phyloP scores from a whole-genome alignment of 92 coral and sea anemone species.

The Epizoanthus ramosus region DNA sequence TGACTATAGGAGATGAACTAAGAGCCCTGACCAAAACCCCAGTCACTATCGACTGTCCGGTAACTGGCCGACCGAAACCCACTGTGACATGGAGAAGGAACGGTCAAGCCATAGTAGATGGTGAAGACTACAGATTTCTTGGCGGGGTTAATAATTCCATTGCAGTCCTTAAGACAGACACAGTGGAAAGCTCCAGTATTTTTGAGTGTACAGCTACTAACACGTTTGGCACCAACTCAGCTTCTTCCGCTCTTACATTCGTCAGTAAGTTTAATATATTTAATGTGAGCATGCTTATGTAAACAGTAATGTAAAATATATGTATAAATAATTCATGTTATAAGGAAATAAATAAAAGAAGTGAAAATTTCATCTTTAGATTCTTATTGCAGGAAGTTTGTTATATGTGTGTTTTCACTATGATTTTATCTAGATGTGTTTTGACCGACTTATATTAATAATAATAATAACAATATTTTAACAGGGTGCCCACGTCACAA shows the following conservation, averaged over 20 bases:
- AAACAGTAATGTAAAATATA: too few relatives aligned
- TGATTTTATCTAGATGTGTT: too few relatives aligned
- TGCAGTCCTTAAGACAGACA: conserved; percentile 38
- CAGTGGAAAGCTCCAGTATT: conserved; percentile 54
- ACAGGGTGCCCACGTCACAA: too few relatives aligned
- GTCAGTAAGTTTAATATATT: conserved; percentile 46
- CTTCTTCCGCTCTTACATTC: conserved; percentile 53
- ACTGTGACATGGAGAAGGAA: conserved; percentile 66
- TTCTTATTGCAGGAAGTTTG: too few relatives aligned
- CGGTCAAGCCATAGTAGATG: conserved; percentile 34
- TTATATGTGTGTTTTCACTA: too few relatives aligned
- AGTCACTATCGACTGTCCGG: conserved; percentile 69
- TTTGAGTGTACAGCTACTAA: conserved; percentile 69
- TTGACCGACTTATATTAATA: too few relatives aligned
- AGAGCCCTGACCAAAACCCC: conserved; percentile 59
- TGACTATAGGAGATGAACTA: conserved; percentile 72
- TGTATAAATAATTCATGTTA: too few relatives aligned
- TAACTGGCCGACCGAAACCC: conserved; percentile 72
- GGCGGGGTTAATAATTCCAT: conserved; percentile 44
- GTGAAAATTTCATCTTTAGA: too few relatives aligned
- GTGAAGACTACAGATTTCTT: conserved; percentile 38
- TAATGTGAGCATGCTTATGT: too few relatives aligned
- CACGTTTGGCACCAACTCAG: conserved; percentile 57
- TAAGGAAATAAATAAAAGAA: too few relatives aligned
- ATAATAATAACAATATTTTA: too few relatives aligned